Evolutionary conservation across 2,113 vertebrate genomes (phyloP), one percentile per base, ranked within the genome.

Genomic region (Zosterops pallidus): DNA sequence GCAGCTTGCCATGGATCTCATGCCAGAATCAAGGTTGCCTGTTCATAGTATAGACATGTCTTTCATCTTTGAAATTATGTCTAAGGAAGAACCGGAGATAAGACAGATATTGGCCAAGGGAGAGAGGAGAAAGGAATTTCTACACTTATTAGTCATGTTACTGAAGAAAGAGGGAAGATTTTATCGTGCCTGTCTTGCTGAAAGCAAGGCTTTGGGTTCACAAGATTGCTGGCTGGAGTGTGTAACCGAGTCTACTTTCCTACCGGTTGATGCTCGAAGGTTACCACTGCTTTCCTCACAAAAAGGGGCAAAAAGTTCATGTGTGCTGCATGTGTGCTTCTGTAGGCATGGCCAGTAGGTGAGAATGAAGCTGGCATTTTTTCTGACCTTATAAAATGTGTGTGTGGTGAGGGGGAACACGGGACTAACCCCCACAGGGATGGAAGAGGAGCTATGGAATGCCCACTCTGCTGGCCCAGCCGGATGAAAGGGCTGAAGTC

Each of bases 121-220:
- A 87, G 78, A 85, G 90, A 89, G 81, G 49, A 92, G 86, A 90
- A 92, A 95, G 89, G 92, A 96, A 91, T 95, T 94, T 92, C 86
- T 95, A 82, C 87, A 67, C 81, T 92, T 95, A 94, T 95, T 96
- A 95, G 71, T 94, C 85, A 94, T 83, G 85, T 94, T 95, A 87
- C 77, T 96, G 94, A 94, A 94, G 93, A 94, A 95, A 91, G 82
- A 83, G 35, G 82, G 49, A 88, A 96, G 96, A 96, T 97, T 88
- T 97, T 96, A 95, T 96, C 92, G 0, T 4, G 12, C 49, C 82
- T 63, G 76, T 39, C 85, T 91, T 90, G 96, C 85, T 95, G 93
- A 94, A 90, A 96, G 96, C 92, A 89, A 93, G 47, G 59, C 75
- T 86, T 47, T 91, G 78, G 22, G 70, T 95, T 96, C 75, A 90